Conservation (phyloP, 2,888 invertebrate species). For the Drosophila aldrichi region DNA sequence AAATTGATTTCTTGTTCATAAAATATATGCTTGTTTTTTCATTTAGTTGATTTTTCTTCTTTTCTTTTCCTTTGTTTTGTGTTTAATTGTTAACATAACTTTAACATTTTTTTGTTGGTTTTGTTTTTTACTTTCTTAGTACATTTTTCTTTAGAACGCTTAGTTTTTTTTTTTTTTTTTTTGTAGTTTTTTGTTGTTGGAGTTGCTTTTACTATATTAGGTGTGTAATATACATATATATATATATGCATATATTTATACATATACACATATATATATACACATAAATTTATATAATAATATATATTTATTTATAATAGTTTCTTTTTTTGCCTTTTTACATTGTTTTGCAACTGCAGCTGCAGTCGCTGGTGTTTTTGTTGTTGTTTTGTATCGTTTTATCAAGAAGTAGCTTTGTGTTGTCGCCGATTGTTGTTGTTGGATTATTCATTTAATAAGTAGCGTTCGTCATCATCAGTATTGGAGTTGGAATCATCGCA, state of each 20-base stretch:
- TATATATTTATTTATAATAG: conserved; percentile 64
- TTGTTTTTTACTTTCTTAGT: conserved; percentile 46
- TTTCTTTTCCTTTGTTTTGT: conserved; percentile 35
- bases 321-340: conserved; percentile 75
- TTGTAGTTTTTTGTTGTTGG: conserved; percentile 12
- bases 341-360: conserved; percentile 52
- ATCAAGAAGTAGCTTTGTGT: conserved; percentile 39
- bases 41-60: conserved; percentile 46
- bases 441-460: conserved; percentile 59
- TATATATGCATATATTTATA: too few species aligned
- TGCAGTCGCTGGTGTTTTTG: conserved; percentile 39
- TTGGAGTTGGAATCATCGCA: conserved; percentile 70
- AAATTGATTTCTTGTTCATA: conserved; percentile 14
- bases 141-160: conserved; percentile 55
- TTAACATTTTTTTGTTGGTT: conserved; percentile 63
- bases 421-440: conserved; percentile 22
- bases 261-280: too few species aligned
- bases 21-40: conserved; percentile 42
- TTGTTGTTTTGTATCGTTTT: conserved; percentile 29
- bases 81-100: conserved; percentile 64
- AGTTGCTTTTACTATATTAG: conserved; percentile 57
- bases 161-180: conserved; percentile 19
- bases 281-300: conserved; percentile 58
- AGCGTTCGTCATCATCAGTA: conserved; percentile 79
- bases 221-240: conserved; percentile 44